Base-by-base conservation (phyloP, 2,797 vertebrate species). In the Bradypus variegatus region DNA sequence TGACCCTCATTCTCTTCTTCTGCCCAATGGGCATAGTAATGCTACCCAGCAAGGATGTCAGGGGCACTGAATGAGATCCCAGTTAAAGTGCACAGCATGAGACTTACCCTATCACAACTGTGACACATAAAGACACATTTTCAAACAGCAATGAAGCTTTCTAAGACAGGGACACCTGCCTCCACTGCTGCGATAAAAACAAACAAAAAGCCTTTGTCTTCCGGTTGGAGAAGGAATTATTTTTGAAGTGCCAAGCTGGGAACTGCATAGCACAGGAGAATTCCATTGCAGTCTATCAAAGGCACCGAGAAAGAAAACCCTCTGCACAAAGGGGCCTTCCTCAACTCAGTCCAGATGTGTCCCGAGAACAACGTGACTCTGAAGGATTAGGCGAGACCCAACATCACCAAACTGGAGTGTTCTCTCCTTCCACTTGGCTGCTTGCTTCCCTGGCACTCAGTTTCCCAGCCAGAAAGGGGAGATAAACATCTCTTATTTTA, bases 51-150 rank as follows among this genome's bases (percentile, higher is more conserved):
- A 29, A 78, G 29, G 69, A 33, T 8, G 23, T 33, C 62, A 21
- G 72, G 48, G 23, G 72, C 23, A 7, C 31, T 25, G 8, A 12
- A 8, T 1, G 29, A n/a, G 85, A 31, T 58, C 69, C 3, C 21
- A 48, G 80, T 10, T 2, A 31, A 48, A 18, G 29, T 53, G 7
- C 75, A 27, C 33, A 12, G 86, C 45, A 3, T 4, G 1, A 3
- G 8, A 31, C 4, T 21, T 64, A 33, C 38, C 45, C 36, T 3
- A 8, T 25, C 36, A 2, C 13, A 3, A 1, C 19, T 13, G 16
- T 19, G 12, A 8, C 2, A 2, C 1, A 2, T 1, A 15, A 38
- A 77, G 73, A 19, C n/a, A 13, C 4, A 0, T 36, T 38, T 77
- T n/a, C 80, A 15, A 25, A 50, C 31, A 53, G 67, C 60, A 2